A percentile compares a stretch with the other conserved stretches of the same genome.
Evolutionary conservation across 2,797 vertebrate genomes (phyloP).

Genomic region (Rhinophrynus dorsalis): DNA sequence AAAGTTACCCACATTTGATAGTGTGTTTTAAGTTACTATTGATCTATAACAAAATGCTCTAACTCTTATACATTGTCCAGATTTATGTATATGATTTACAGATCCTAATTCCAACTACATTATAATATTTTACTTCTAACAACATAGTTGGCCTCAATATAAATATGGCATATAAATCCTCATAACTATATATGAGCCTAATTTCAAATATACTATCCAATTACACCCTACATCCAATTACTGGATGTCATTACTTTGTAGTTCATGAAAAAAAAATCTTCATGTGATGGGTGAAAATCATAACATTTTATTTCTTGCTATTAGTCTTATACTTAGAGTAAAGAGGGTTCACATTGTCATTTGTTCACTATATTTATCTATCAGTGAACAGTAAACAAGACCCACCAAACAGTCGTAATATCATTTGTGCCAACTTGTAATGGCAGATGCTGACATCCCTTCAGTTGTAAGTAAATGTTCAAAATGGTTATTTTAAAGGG

Average conservation of each 20-base stretch:
- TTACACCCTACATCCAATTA: slow-evolving; percentile 11
- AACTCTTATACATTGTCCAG: too few species aligned
- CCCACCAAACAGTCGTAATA: too few species aligned
- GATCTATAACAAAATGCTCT: too few species aligned
- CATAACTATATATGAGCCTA: slow-evolving; percentile 14
- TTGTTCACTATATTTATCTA: not conserved
- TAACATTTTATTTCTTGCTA: not conserved
- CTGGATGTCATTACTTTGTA: not conserved
- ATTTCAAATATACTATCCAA: slow-evolving; percentile 19
- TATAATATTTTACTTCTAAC: not conserved
- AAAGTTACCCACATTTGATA: too few species aligned
- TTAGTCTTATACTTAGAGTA: not conserved
- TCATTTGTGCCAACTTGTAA: too few species aligned
- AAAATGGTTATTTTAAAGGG: too few species aligned
- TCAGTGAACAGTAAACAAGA: not conserved
- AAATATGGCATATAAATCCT: slow-evolving; percentile 16
- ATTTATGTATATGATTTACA: slow-evolving; percentile 5
- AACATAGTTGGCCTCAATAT: slow-evolving; percentile 9
- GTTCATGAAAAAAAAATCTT: not conserved
- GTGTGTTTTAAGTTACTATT: too few species aligned
- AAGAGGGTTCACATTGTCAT: not conserved
- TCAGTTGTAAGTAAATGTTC: too few species aligned
- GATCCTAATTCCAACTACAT: not conserved
- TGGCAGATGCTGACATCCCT: too few species aligned
- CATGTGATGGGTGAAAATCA: not conserved